A percentile compares a stretch with the other conserved stretches of the same genome.
Evolutionary conservation across 2,113 vertebrate species (phyloP).

Genomic region (Brachyhypopomus gauderio): DNA sequence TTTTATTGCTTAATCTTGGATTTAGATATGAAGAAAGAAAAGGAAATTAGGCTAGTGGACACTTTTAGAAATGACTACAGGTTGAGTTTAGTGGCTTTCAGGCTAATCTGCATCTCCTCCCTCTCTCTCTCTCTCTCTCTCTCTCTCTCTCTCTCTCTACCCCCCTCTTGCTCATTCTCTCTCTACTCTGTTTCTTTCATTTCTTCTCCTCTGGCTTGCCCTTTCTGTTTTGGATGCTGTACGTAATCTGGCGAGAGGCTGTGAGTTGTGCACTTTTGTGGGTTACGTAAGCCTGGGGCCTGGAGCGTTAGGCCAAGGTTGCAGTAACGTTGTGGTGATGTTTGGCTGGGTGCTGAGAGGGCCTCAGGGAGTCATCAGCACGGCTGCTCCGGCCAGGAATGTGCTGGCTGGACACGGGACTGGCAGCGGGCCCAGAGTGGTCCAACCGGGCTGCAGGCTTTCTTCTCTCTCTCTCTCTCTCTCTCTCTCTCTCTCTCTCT

Average conservation of each 20-base stretch:
- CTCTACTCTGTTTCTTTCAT: too few relatives aligned
- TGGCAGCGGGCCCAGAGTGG: constrained; percentile 65
- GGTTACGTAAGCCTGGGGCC: constrained; percentile 43
- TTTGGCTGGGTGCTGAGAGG: constrained; percentile 54
- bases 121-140: constrained; percentile 50
- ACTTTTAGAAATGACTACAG: neutral
- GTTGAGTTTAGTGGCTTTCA: neutral
- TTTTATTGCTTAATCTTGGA: neutral
- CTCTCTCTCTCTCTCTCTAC: too few relatives aligned
- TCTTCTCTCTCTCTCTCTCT: constrained; percentile 24
- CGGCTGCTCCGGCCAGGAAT: constrained; percentile 65
- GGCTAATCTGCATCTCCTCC: neutral
- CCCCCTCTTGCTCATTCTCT: too few relatives aligned
- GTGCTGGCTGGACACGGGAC: constrained; percentile 71
- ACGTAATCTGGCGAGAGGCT: constrained; percentile 33
- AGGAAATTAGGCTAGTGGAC: neutral
- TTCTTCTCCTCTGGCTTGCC: neutral
- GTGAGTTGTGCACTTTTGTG: constrained; percentile 36
- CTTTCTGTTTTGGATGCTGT: constrained; percentile 38
- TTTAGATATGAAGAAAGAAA: neutral
- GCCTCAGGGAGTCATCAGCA: constrained; percentile 49
- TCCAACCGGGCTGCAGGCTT: constrained; percentile 57
- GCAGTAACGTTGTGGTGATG: constrained; percentile 49
- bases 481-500: constrained; percentile 15
- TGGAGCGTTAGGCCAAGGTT: constrained; percentile 35